Conservation (phyloP, 2,113 vertebrate species). For the Pterocles burchelli region DNA sequence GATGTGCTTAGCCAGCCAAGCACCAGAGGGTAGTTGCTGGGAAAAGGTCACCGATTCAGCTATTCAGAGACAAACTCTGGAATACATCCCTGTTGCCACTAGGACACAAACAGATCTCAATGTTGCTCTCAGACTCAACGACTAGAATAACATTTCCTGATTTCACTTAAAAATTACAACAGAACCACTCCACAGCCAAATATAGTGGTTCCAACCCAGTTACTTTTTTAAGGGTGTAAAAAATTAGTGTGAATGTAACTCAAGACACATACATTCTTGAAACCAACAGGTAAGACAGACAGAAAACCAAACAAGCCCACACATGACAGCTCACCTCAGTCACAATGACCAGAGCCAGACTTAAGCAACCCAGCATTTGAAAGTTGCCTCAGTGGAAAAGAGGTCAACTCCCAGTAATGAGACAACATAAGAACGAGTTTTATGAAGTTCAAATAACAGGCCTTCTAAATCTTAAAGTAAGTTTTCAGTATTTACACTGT, state of each 20-base stretch:
- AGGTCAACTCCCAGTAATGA: neutral
- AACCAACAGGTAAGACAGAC: neutral
- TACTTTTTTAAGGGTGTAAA: neutral
- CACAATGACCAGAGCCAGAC: neutral
- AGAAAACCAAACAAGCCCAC: neutral
- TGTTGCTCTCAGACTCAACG: neutral
- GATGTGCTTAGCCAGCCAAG: neutral
- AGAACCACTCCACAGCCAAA: neutral
- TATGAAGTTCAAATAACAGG: neutral
- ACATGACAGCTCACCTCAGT: neutral
- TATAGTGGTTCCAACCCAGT: neutral
- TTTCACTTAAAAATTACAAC: neutral
- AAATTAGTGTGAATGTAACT: neutral
- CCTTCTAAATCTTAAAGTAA: neutral
- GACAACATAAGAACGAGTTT: neutral
- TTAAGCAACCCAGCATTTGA: neutral
- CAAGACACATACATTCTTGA: neutral
- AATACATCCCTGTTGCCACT: neutral
- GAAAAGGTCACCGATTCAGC: neutral
- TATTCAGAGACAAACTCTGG: neutral
- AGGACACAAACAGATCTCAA: neutral
- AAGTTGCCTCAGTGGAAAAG: neutral
- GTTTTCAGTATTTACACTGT: slow-evolving; percentile 71
- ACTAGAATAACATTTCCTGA: neutral
- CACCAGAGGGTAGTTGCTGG: neutral